Percentiles rank a stretch among this genome's conserved stretches.
Evolutionary conservation across 2,797 vertebrate species (phyloP).

Genomic region (Aldrovandia affinis): DNA sequence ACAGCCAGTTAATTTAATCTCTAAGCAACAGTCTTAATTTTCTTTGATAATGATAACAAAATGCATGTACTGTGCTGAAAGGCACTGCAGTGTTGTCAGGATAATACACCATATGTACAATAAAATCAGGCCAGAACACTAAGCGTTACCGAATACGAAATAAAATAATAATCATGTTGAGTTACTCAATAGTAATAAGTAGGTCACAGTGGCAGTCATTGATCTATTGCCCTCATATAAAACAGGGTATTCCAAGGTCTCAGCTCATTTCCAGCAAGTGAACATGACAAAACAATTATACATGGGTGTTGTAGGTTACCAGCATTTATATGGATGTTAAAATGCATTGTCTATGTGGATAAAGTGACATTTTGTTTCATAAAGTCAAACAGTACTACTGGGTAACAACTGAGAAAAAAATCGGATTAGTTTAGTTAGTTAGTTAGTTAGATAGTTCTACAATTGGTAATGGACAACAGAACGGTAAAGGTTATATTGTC

Average conservation of each 20-base stretch:
- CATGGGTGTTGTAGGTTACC: too few species aligned
- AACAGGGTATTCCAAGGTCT: background rate
- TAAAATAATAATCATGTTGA: background rate
- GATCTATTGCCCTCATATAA: background rate
- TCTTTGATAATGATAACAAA: background rate
- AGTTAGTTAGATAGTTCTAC: too few species aligned
- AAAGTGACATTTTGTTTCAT: too few species aligned
- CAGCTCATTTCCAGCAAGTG: background rate
- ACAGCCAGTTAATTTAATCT: background rate
- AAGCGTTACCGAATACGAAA: background rate
- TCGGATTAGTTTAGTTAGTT: too few species aligned
- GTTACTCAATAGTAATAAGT: background rate
- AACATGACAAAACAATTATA: background rate
- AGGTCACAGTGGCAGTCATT: background rate
- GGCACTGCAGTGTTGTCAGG: background rate
- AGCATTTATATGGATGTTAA: too few species aligned
- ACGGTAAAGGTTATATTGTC: too few species aligned
- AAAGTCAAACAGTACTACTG: too few species aligned
- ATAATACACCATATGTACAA: background rate
- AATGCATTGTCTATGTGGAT: too few species aligned
- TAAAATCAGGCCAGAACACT: conserved; percentile 1
- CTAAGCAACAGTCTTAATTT: background rate
- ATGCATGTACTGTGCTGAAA: background rate
- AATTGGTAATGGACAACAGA: too few species aligned
- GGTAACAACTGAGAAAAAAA: too few species aligned